Percentiles rank a stretch among this genome's conserved stretches.
Evolutionary conservation across 2,888 invertebrate species (phyloP).

Genomic region (Nymphalis c-album): DNA sequence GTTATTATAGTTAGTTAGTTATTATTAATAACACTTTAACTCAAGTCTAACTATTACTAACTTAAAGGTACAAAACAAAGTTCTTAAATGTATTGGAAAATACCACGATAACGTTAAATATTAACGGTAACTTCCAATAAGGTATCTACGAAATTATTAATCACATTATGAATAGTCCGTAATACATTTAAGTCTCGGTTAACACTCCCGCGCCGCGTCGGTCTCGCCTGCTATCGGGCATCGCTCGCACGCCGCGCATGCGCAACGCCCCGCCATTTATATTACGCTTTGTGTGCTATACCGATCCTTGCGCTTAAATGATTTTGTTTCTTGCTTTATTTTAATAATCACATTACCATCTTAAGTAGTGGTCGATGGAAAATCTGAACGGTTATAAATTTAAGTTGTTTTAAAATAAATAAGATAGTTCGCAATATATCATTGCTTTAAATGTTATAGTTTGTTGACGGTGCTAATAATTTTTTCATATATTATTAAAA

Average conservation of each 20-base stretch:
- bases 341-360: conserved; percentile 29
- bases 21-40: background rate
- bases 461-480: no score
- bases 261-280: conserved; percentile 46
- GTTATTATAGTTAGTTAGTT: no score
- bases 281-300: conserved; percentile 37
- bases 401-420: background rate
- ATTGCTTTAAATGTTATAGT: background rate
- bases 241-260: conserved; percentile 40
- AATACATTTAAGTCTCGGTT: conserved; percentile 33
- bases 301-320: conserved; percentile 42
- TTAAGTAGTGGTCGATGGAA: conserved; percentile 16
- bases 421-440: no score
- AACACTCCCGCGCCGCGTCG: conserved; percentile 33
- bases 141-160: conserved; percentile 32
- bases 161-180: conserved; percentile 26
- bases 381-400: conserved; percentile 10
- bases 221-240: conserved; percentile 39
- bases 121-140: conserved; percentile 22
- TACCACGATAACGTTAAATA: conserved; percentile 8
- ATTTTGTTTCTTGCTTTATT: conserved; percentile 40
- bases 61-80: conserved; percentile 3
- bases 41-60: background rate
- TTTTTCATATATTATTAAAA: no score
- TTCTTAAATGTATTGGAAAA: conserved; percentile 1